These are phyloP conservation scores for Blastobasis lacticolella DNA, from an alignment of 2,888 invertebrate genomes.

Conservation along the genomic window DNA sequence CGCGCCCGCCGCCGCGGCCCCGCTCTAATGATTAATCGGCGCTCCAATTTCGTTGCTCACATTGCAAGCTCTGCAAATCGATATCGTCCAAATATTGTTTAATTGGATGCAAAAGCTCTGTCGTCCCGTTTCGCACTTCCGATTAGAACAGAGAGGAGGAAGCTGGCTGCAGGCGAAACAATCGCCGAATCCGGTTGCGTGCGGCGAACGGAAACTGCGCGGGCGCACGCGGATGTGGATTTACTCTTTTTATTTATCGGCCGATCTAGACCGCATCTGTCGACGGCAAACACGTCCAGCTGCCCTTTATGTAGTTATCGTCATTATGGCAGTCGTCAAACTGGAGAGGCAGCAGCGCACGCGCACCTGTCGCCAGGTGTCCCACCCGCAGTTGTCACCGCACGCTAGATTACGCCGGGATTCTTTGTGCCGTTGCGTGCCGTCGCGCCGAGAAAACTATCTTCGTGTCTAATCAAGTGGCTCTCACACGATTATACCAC, in stretches of 20 bases:
- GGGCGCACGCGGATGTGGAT: slow-evolving; percentile 58
- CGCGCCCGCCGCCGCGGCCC: slow-evolving; percentile 37
- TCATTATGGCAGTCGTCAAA: slow-evolving; percentile 39
- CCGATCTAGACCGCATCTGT: slow-evolving; percentile 70
- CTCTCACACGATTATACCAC: slow-evolving; percentile 48
- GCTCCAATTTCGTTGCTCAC: slow-evolving; percentile 32
- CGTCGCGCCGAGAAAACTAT: slow-evolving; percentile 50
- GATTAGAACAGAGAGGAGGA: slow-evolving; percentile 58
- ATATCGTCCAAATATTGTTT: slow-evolving; percentile 16
- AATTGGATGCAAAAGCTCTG: slow-evolving; percentile 15
- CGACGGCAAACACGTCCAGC: slow-evolving; percentile 57
- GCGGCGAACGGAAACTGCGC: slow-evolving; percentile 55
- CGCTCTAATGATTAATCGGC: slow-evolving; percentile 56
- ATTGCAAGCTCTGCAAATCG: slow-evolving; percentile 8
- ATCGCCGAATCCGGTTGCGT: slow-evolving; percentile 60
- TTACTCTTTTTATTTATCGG: slow-evolving; percentile 65
- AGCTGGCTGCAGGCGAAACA: slow-evolving; percentile 62
- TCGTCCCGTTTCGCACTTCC: slow-evolving; percentile 55
- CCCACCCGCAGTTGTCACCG: slow-evolving; percentile 11
- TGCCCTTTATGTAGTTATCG: slow-evolving; percentile 54
- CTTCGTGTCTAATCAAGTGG: slow-evolving; percentile 36
- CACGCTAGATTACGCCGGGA: slow-evolving; percentile 11
- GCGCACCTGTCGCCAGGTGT: slow-evolving; percentile 68
- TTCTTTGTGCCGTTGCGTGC: slow-evolving; percentile 35
- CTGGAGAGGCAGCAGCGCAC: slow-evolving; percentile 33